phyloP scores from a whole-genome alignment of 1,140 invertebrate genomes.

The Drosophila simulans region DNA sequence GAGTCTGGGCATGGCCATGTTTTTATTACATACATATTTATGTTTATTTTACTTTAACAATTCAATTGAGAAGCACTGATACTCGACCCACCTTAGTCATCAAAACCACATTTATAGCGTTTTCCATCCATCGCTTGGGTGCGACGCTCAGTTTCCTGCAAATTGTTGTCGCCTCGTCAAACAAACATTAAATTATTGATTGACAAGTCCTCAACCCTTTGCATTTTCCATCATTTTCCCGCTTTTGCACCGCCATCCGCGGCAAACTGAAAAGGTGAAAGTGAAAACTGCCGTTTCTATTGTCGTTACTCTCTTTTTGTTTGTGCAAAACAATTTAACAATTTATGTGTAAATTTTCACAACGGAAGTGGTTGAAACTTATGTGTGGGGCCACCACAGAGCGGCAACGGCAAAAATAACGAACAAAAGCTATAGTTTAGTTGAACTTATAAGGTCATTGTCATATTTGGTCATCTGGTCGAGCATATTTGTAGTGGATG shows the following conservation, averaged over 20 bases:
- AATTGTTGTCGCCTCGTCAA: slow-evolving; percentile 8
- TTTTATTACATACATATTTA: too few species aligned
- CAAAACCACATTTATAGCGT: background rate
- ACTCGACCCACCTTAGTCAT: slow-evolving; percentile 1
- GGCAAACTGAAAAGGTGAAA: slow-evolving; percentile 58
- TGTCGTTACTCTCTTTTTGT: slow-evolving; percentile 36
- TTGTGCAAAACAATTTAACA: slow-evolving; percentile 52
- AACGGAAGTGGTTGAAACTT: slow-evolving; percentile 69
- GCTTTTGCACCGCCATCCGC: slow-evolving; percentile 8
- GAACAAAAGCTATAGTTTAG: slow-evolving; percentile 41
- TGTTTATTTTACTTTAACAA: too few species aligned
- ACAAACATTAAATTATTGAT: slow-evolving; percentile 60
- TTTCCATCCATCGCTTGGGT: slow-evolving; percentile 9
- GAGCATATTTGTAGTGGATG: slow-evolving; percentile 22
- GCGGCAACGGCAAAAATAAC: slow-evolving; percentile 19
- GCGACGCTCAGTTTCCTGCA: background rate
- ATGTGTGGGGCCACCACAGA: slow-evolving; percentile 39
- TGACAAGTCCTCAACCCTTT: slow-evolving; percentile 41
- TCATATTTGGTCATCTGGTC: slow-evolving; percentile 60
- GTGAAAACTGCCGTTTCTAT: slow-evolving; percentile 45
- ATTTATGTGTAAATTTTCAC: slow-evolving; percentile 52
- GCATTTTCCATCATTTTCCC: slow-evolving; percentile 6
- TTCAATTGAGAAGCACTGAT: too few species aligned
- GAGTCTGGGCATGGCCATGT: too few species aligned
- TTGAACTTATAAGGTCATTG: slow-evolving; percentile 67